These are phyloP conservation scores for Agrypnia vestita DNA, from an alignment of 1,140 invertebrate genomes.

Conservation along the genomic window DNA sequence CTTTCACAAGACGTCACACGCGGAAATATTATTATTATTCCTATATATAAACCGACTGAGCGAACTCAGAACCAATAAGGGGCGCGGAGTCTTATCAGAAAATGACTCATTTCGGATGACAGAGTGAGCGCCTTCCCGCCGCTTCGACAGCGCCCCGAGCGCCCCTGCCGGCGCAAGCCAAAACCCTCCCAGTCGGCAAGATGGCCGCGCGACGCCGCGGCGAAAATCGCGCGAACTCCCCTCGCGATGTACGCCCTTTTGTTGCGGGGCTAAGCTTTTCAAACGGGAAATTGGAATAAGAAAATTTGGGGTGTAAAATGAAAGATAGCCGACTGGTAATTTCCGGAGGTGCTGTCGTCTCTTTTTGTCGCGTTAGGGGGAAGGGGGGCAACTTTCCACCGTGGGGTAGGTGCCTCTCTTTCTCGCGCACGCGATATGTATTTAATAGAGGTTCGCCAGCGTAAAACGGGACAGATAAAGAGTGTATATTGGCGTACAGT, in stretches of 20 bases:
- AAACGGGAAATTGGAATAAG: conserved; percentile 73
- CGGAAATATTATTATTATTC: conserved; percentile 53
- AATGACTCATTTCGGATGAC: conserved; percentile 73
- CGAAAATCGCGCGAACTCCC: conserved; percentile 8
- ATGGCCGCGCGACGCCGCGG: not conserved
- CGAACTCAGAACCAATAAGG: conserved; percentile 57
- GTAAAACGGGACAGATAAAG: conserved; percentile 59
- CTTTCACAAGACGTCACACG: conserved; percentile 40
- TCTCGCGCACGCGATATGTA: conserved; percentile 45
- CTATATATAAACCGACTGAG: conserved; percentile 50
- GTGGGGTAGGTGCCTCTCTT: conserved; percentile 30
- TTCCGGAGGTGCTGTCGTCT: conserved; percentile 53
- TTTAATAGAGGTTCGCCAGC: conserved; percentile 47
- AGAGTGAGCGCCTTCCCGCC: conserved; percentile 64
- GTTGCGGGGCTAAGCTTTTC: conserved; percentile 43
- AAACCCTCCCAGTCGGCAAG: conserved; percentile 6
- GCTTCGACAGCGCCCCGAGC: not conserved
- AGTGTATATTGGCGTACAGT: conserved; percentile 53
- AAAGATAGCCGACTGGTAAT: conserved; percentile 67
- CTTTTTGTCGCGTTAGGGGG: conserved; percentile 44
- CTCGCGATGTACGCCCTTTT: conserved; percentile 37
- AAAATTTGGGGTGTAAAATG: conserved; percentile 74
- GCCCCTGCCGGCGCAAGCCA: conserved; percentile 4
- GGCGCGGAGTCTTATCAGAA: conserved; percentile 69
- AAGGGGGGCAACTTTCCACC: not conserved